Percentiles rank a stretch among this genome's conserved stretches.
Evolutionary conservation across 2,797 vertebrate genomes (phyloP).

Genomic region (Gymnopithys bicolor): DNA sequence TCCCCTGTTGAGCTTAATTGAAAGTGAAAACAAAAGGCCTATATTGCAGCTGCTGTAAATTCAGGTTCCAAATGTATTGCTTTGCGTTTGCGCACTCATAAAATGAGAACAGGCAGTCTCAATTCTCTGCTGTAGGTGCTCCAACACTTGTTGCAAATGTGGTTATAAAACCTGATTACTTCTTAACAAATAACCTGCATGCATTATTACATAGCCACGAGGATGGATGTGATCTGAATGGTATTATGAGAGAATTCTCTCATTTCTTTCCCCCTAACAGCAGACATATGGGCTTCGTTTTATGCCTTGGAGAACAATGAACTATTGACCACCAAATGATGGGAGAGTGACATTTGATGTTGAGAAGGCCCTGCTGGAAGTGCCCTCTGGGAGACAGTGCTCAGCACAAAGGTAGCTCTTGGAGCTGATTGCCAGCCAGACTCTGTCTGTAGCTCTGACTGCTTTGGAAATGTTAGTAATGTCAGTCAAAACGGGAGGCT

Average conservation of each 20-base stretch:
- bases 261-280: not conserved
- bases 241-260: not conserved
- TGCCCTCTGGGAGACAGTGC: not conserved
- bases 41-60: not conserved
- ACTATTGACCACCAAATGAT: not conserved
- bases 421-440: conserved; percentile 2
- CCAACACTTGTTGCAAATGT: not conserved
- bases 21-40: conserved; percentile 20
- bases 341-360: not conserved
- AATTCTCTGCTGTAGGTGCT: not conserved
- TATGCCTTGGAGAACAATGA: not conserved
- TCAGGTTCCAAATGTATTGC: not conserved
- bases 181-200: not conserved
- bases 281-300: not conserved
- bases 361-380: not conserved
- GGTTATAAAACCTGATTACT: not conserved
- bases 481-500: not conserved
- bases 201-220: not conserved
- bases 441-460: not conserved
- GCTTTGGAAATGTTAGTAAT: not conserved
- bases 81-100: not conserved
- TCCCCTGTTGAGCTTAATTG: not conserved
- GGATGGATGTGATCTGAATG: not conserved
- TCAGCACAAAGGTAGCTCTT: conserved; percentile 15
- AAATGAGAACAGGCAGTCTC: not conserved